phyloP scores from a whole-genome alignment of 2,113 vertebrate species.

The Brevimyrus niger region DNA sequence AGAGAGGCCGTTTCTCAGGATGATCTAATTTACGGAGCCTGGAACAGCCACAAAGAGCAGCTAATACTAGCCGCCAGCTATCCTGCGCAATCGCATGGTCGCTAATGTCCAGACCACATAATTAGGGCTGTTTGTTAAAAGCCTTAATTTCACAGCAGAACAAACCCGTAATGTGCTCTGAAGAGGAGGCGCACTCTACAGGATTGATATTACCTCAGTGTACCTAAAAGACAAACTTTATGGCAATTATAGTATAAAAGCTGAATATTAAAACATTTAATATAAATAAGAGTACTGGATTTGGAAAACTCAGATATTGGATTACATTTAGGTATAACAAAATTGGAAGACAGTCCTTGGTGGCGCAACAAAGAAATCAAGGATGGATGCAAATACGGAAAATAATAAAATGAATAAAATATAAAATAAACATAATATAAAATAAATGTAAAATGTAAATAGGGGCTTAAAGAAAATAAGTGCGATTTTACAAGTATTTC shows the following conservation, averaged over 20 bases:
- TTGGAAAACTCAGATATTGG: background rate
- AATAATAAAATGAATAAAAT: background rate
- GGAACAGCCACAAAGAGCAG: background rate
- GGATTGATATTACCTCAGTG: background rate
- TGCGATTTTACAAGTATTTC: background rate
- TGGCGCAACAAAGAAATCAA: background rate
- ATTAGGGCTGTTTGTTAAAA: constrained; percentile 19
- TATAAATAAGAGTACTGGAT: background rate
- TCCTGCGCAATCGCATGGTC: background rate
- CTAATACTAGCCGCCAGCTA: constrained; percentile 10
- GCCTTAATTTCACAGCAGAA: constrained; percentile 7
- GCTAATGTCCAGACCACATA: background rate
- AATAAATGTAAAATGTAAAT: background rate
- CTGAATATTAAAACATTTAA: background rate
- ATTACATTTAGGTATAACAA: background rate
- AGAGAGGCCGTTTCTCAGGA: background rate
- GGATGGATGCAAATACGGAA: background rate
- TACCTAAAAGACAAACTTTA: background rate
- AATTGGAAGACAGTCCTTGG: background rate
- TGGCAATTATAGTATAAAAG: background rate
- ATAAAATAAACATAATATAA: background rate
- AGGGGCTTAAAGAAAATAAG: background rate
- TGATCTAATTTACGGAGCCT: background rate
- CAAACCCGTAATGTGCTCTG: background rate
- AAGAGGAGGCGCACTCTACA: background rate